A percentile compares a stretch with the other conserved stretches of the same genome.
Conservation (phyloP, 2,888 invertebrate species). For the Pollenia labialis region DNA sequence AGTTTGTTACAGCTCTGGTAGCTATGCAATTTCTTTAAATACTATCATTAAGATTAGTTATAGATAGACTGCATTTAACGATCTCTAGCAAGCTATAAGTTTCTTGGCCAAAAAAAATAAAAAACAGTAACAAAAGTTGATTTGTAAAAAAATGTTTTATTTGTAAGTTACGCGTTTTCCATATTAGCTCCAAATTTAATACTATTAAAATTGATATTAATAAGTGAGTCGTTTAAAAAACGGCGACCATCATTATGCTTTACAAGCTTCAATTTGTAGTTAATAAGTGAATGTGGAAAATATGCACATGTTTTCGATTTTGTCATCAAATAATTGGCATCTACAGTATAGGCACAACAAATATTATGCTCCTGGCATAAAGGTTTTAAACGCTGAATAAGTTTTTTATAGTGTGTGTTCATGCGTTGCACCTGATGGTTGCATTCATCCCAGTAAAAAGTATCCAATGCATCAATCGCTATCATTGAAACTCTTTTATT, state of each 20-base stretch:
- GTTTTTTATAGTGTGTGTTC: constrained; percentile 76
- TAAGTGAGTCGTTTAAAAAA: constrained; percentile 56
- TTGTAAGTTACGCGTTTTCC: constrained; percentile 19
- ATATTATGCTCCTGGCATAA: constrained; percentile 76
- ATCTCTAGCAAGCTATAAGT: too few species aligned
- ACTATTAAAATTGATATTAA: constrained; percentile 48
- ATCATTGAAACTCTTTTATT: constrained; percentile 84
- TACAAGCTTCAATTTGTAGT: constrained; percentile 70
- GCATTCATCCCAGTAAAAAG: constrained; percentile 84
- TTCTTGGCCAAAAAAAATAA: too few species aligned
- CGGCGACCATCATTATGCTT: background rate
- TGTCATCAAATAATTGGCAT: constrained; percentile 73
- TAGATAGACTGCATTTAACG: too few species aligned
- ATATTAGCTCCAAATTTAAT: constrained; percentile 45
- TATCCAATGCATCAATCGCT: constrained; percentile 85
- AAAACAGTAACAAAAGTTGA: too few species aligned
- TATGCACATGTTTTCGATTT: constrained; percentile 29
- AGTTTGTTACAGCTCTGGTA: too few species aligned
- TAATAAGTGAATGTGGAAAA: constrained; percentile 56
- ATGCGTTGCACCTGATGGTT: constrained; percentile 74
- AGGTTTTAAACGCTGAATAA: constrained; percentile 72
- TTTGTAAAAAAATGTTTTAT: too few species aligned
- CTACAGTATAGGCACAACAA: constrained; percentile 76
- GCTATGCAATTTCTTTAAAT: too few species aligned
- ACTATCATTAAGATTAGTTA: too few species aligned